Evolutionary conservation across 2,888 invertebrate genomes (phyloP).

Genomic region (Incurvaria masculella): DNA sequence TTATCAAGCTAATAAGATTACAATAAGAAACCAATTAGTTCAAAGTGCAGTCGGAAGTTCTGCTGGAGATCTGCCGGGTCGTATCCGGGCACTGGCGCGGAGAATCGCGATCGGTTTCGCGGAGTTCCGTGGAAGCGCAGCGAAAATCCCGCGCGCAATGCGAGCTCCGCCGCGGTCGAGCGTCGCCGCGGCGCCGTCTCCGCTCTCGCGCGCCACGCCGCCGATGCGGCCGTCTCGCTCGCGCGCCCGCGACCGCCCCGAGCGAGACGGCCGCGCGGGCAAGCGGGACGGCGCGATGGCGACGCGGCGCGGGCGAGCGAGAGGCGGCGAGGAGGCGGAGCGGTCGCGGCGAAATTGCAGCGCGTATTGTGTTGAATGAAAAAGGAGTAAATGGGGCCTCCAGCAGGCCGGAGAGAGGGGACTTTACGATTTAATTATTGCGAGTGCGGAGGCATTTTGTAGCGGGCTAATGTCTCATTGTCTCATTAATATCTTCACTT

Average conservation of each 20-base stretch:
- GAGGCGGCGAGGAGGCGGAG: not conserved
- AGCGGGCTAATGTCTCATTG: slow-evolving; percentile 56
- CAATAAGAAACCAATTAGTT: too few relatives aligned
- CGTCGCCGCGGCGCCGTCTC: not conserved
- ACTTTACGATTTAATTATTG: slow-evolving; percentile 59
- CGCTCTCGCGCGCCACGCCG: not conserved
- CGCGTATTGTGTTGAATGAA: slow-evolving; percentile 56
- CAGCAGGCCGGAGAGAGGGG: slow-evolving; percentile 52
- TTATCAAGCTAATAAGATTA: too few relatives aligned
- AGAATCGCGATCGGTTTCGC: too few relatives aligned
- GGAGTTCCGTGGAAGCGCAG: slow-evolving; percentile 41
- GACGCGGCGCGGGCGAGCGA: not conserved
- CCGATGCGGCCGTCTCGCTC: too few relatives aligned
- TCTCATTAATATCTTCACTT: slow-evolving; percentile 49
- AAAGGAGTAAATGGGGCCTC: slow-evolving; percentile 55
- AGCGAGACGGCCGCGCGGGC: not conserved
- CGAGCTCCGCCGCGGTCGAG: slow-evolving; percentile 26
- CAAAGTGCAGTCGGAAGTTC: too few relatives aligned
- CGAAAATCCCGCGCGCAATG: slow-evolving; percentile 52
- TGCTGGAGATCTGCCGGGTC: too few relatives aligned
- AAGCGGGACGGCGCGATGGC: not conserved
- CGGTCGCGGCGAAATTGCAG: slow-evolving; percentile 32
- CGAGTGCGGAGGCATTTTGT: slow-evolving; percentile 58
- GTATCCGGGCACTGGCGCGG: too few relatives aligned
- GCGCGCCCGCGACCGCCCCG: not conserved